A percentile compares a stretch with the other conserved stretches of the same genome.
Evolutionary conservation across 2,888 invertebrate species (phyloP).

Genomic region (Baccha elongata): DNA sequence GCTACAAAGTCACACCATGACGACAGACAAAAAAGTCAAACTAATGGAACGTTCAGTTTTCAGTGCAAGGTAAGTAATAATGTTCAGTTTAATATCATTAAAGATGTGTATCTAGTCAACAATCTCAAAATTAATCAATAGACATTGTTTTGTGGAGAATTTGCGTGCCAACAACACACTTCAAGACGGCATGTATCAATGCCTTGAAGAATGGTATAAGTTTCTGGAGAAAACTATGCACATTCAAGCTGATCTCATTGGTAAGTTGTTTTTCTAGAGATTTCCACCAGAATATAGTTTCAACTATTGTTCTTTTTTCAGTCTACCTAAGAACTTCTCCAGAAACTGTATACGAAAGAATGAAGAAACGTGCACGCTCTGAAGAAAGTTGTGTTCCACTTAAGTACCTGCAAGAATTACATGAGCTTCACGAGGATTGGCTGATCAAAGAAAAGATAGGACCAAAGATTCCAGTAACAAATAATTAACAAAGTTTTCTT

Average conservation of each 20-base stretch:
- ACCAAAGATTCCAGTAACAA: slow-evolving; percentile 86
- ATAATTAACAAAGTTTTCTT: too few species aligned
- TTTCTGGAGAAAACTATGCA: slow-evolving; percentile 89
- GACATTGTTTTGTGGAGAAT: slow-evolving; percentile 91
- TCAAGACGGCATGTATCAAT: slow-evolving; percentile 89
- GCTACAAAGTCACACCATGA: slow-evolving; percentile 89
- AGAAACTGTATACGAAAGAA: slow-evolving; percentile 87
- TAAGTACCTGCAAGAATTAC: slow-evolving; percentile 91
- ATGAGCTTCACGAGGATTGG: slow-evolving; percentile 90
- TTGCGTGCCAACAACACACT: slow-evolving; percentile 87
- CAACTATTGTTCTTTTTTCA: too few species aligned
- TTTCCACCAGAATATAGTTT: too few species aligned
- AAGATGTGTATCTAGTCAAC: background rate
- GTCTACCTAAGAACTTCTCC: slow-evolving; percentile 88
- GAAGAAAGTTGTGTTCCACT: slow-evolving; percentile 92
- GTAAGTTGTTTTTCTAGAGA: slow-evolving; percentile 85
- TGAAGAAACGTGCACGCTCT: slow-evolving; percentile 88
- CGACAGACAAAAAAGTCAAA: slow-evolving; percentile 88
- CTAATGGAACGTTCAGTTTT: slow-evolving; percentile 94
- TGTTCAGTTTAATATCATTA: slow-evolving; percentile 1
- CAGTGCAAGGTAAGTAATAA: slow-evolving; percentile 86
- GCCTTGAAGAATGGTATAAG: slow-evolving; percentile 93
- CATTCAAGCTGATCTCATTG: slow-evolving; percentile 92
- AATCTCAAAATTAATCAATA: slow-evolving; percentile 53
- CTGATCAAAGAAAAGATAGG: slow-evolving; percentile 83